Conservation (phyloP, 2,888 invertebrate species). For the Acleris laterana region DNA sequence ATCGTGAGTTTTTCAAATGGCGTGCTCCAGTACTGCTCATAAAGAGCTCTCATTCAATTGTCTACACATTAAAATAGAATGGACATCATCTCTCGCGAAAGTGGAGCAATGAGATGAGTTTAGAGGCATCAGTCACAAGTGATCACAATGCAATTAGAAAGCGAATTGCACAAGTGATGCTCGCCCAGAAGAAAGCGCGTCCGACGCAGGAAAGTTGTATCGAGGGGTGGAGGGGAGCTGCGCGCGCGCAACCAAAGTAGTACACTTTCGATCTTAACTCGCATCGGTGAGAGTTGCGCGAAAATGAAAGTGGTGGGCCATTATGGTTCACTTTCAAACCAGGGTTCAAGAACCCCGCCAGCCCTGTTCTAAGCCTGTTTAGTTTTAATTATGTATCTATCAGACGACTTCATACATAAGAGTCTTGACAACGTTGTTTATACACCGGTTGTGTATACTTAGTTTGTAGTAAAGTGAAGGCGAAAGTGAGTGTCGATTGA, state of each 20-base stretch:
- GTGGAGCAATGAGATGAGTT: conserved; percentile 70
- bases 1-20: conserved; percentile 2
- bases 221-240: conserved; percentile 56
- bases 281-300: conserved; percentile 83
- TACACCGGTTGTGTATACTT: conserved; percentile 30
- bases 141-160: conserved; percentile 83
- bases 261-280: conserved; percentile 82
- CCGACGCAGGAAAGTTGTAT: conserved; percentile 75
- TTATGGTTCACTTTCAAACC: conserved; percentile 81
- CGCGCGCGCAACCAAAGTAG: conserved; percentile 81
- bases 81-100: conserved; percentile 55
- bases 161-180: conserved; percentile 77
- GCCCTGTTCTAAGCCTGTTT: conserved; percentile 62
- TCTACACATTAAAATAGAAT: conserved; percentile 33
- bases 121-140: conserved; percentile 66
- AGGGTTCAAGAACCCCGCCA: conserved; percentile 74
- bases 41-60: conserved; percentile 22
- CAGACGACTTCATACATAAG: conserved; percentile 30
- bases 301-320: conserved; percentile 86
- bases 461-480: conserved; percentile 26
- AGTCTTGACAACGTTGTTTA: conserved; percentile 27
- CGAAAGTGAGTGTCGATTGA: conserved; percentile 35
- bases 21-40: conserved; percentile 9
- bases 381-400: conserved; percentile 58
- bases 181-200: conserved; percentile 78